Conservation (phyloP, 2,888 invertebrate genomes). For the Amphipoea lucens region DNA sequence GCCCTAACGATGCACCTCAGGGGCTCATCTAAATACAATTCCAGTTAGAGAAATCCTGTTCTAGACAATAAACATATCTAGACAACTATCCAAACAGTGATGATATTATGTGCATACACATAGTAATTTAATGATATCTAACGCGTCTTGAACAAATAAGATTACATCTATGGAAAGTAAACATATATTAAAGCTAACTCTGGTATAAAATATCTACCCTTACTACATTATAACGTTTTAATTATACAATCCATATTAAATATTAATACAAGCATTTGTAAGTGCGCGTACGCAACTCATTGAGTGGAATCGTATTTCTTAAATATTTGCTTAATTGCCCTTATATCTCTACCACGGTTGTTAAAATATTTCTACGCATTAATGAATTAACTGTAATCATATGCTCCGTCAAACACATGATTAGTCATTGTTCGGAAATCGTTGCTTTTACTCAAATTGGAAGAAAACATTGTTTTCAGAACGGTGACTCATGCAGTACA, state of each 20-base stretch:
- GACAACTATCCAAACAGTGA: conserved; percentile 11
- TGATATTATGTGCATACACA: conserved; percentile 7
- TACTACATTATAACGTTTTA: conserved; percentile 5
- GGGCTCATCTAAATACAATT: no score
- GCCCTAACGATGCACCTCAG: background rate
- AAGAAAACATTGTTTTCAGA: conserved; percentile 32
- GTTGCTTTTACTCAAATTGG: conserved; percentile 4
- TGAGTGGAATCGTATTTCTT: conserved; percentile 31
- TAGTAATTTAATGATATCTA: conserved; percentile 24
- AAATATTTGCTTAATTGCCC: conserved; percentile 46
- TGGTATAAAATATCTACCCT: background rate
- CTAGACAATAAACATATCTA: background rate
- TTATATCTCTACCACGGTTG: background rate
- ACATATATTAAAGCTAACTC: conserved; percentile 1
- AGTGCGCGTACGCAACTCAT: conserved; percentile 25
- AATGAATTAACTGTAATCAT: conserved; percentile 11
- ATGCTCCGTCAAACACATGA: conserved; percentile 1
- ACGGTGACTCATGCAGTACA: conserved; percentile 15
- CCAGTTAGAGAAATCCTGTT: background rate
- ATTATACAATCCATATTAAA: conserved; percentile 30
- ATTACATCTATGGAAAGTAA: conserved; percentile 34
- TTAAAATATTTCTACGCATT: conserved; percentile 39
- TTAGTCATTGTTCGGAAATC: conserved; percentile 17
- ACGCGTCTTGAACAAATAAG: conserved; percentile 36
- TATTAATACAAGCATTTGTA: conserved; percentile 23